A percentile compares a stretch with the other conserved stretches of the same genome.
Evolutionary conservation across 2,113 vertebrate genomes (phyloP).

Genomic region (Vanacampus margaritifer): DNA sequence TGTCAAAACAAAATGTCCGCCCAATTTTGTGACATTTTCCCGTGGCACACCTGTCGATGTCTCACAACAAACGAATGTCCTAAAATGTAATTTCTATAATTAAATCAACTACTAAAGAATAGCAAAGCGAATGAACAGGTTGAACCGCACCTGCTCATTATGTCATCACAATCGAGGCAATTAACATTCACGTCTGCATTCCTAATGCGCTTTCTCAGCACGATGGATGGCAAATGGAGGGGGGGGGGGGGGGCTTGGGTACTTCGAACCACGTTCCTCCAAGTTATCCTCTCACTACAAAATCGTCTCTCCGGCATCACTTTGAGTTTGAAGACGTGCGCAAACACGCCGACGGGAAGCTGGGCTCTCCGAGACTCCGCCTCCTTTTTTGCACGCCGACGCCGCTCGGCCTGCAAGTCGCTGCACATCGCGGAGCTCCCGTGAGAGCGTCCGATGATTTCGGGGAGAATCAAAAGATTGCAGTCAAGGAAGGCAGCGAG

Average conservation of each 20-base stretch:
- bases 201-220: background rate
- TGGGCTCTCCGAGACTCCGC: too few relatives aligned
- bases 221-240: too few relatives aligned
- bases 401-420: slow-evolving; percentile 57
- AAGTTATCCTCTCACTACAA: too few relatives aligned
- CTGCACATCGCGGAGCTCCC: slow-evolving; percentile 51
- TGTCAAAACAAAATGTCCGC: background rate
- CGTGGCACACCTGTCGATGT: background rate
- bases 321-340: slow-evolving; percentile 49
- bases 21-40: background rate
- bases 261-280: background rate
- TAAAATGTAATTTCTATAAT: background rate
- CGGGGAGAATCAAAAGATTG: slow-evolving; percentile 1
- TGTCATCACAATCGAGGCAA: background rate
- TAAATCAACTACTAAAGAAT: background rate
- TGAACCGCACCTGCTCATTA: background rate
- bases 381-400: slow-evolving; percentile 44
- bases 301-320: too few relatives aligned
- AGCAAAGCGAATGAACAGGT: background rate
- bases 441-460: background rate
- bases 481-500: background rate
- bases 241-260: too few relatives aligned
- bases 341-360: slow-evolving; percentile 41
- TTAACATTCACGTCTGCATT: slow-evolving; percentile 1
- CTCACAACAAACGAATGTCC: background rate